A percentile compares a stretch with the other conserved stretches of the same genome.
Conservation (phyloP, 2,888 invertebrate genomes). For the Dolomedes plantarius region DNA sequence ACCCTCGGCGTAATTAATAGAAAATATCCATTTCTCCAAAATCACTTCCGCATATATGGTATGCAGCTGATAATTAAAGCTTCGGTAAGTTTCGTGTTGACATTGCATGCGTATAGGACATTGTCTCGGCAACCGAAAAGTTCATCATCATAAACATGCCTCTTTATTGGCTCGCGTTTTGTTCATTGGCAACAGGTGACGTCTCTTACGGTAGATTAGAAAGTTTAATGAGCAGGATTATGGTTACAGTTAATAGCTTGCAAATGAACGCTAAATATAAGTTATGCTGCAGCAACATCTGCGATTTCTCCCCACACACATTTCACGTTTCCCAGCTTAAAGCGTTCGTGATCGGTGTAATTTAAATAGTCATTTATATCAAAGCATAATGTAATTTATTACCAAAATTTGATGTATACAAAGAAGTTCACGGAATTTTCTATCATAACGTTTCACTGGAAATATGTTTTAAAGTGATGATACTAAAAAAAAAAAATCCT, state of each 20-base stretch:
- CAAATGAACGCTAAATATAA: neutral
- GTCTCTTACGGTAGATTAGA: neutral
- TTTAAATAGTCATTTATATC: too few relatives aligned
- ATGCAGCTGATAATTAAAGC: neutral
- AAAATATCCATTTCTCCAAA: neutral
- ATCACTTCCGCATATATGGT: neutral
- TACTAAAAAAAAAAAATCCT: too few relatives aligned
- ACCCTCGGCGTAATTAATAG: neutral
- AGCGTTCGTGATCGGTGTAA: too few relatives aligned
- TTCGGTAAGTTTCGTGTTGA: neutral
- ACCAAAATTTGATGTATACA: too few relatives aligned
- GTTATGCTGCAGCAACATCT: too few relatives aligned
- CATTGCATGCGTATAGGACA: neutral
- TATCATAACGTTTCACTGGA: too few relatives aligned
- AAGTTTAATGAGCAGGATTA: neutral
- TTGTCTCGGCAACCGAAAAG: neutral
- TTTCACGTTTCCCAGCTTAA: too few relatives aligned
- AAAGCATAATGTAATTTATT: too few relatives aligned
- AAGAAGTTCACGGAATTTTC: too few relatives aligned
- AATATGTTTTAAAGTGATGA: too few relatives aligned
- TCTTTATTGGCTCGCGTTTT: neutral
- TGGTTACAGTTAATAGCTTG: neutral
- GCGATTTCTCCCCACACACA: too few relatives aligned
- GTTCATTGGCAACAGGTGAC: neutral
- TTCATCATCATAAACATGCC: neutral